Evolutionary conservation across 2,888 invertebrate genomes (phyloP), one percentile per base, ranked within the genome.

Genomic region (Synergus laeviventris): DNA sequence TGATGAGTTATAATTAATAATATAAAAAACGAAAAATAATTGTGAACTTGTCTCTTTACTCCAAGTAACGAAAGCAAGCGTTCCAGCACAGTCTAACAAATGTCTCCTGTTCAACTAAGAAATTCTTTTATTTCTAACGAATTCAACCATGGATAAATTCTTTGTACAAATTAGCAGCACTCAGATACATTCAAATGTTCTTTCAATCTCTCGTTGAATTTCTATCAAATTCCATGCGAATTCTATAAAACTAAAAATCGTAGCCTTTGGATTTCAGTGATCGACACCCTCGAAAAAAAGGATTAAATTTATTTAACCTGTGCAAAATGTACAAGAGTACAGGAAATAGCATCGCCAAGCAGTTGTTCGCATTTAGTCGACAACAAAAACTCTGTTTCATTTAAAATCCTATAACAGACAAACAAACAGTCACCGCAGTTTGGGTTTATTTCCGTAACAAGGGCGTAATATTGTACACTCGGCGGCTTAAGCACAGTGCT

Each of bases 261-360:
- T 49, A 54, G 45, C 45, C 70, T 70, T 70, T 70, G 70, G 49
- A 36, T 54, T n/a, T 70, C 24, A 24, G 24, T 18, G 45, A 45
- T 31, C 49, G 18, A 31, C 70, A n/a, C 49, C 70, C 24, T 2
- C 4, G 14, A 11, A n/a, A 11, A 42, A 45, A 66, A 66, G 16
- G 21, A 66, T 42, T 45, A 18, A 16, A 12, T 64, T 42, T 42
- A 21, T 42, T 42, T 21, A 0, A 38, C 36, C 12, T 42, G 16
- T 42, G 70, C 36, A 31, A 70, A 78, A 75, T 79, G 60, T 78
- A 75, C 64, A 78, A 31, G 60, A 77, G 83, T 84, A 87, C 88
- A 89, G 85, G 85, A 89, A 89, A 89, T 88, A 89, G 89, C 86
- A 89, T 89, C 88, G 88, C 86, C 86, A 86, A 89, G 88, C 90